Percentiles rank a stretch among this genome's conserved stretches.
Evolutionary conservation across 2,797 vertebrate genomes (phyloP).

Genomic region (Gymnodraco acuticeps): DNA sequence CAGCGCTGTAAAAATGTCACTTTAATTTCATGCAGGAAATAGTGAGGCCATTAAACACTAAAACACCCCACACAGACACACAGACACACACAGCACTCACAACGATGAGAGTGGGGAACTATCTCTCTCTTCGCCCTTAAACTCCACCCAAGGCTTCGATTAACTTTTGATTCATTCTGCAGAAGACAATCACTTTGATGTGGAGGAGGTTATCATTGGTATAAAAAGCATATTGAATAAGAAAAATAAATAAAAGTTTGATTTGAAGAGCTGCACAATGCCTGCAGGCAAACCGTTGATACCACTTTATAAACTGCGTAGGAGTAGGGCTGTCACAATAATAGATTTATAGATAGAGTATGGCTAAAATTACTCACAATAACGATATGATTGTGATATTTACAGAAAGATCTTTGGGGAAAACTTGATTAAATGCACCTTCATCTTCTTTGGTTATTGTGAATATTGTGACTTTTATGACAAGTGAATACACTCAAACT

Average conservation of each 20-base stretch:
- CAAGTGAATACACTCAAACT: no score
- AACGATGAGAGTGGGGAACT: constrained; percentile 38
- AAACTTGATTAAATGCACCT: no score
- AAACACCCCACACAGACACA: constrained; percentile 65
- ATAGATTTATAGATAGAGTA: no score
- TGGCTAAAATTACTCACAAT: no score
- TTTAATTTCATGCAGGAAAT: constrained; percentile 63
- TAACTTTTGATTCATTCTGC: constrained; percentile 34
- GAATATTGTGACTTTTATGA: no score
- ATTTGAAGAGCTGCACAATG: not conserved
- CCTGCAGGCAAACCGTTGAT: not conserved
- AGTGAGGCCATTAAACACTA: constrained; percentile 65
- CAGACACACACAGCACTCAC: constrained; percentile 53
- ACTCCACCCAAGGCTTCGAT: constrained; percentile 32
- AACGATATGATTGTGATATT: no score
- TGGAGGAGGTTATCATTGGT: constrained; percentile 8
- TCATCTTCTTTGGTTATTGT: no score
- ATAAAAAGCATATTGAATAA: not conserved
- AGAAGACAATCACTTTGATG: constrained; percentile 36
- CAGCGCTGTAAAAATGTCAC: constrained; percentile 65
- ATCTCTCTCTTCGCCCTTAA: constrained; percentile 22
- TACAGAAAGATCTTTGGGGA: no score
- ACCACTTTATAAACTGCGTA: not conserved
- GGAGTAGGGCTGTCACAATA: no score
- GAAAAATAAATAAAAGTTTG: not conserved